Conservation (phyloP, 1,140 invertebrate genomes). For the Caenorhabditis brenneri region DNA sequence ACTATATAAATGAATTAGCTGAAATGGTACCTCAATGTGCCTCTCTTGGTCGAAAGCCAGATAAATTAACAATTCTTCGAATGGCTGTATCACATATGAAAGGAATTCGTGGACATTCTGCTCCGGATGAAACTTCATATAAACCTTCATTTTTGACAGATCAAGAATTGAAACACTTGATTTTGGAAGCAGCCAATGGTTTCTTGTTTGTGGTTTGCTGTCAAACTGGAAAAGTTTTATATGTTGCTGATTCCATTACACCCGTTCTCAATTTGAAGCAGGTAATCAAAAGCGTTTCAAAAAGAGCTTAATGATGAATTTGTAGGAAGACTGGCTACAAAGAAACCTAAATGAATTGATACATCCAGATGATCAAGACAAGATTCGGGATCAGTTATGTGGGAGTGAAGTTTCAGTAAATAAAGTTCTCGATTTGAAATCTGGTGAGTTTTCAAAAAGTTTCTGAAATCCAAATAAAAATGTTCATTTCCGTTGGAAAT, state of each 20-base stretch:
- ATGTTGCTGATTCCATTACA: slow-evolving; percentile 96
- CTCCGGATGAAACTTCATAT: slow-evolving; percentile 76
- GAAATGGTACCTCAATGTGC: slow-evolving; percentile 97
- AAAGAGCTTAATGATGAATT: slow-evolving; percentile 56
- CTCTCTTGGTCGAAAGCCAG: slow-evolving; percentile 93
- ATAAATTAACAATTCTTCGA: slow-evolving; percentile 96
- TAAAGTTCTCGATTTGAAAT: slow-evolving; percentile 93
- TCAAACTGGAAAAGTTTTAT: slow-evolving; percentile 93
- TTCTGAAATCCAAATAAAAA: no score
- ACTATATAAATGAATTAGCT: slow-evolving; percentile 98
- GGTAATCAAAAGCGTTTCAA: slow-evolving; percentile 71
- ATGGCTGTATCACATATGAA: slow-evolving; percentile 99
- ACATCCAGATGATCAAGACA: slow-evolving; percentile 97
- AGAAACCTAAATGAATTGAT: slow-evolving; percentile 92
- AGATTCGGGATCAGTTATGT: slow-evolving; percentile 89
- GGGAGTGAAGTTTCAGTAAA: slow-evolving; percentile 94
- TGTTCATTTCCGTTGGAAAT: no score
- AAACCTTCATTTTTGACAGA: slow-evolving; percentile 98
- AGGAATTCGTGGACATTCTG: slow-evolving; percentile 48
- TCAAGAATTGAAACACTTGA: slow-evolving; percentile 97
- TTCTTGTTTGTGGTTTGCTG: slow-evolving; percentile 98
- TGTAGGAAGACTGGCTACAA: slow-evolving; percentile 92
- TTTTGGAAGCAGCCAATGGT: slow-evolving; percentile 97
- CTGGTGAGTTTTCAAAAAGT: slow-evolving; percentile 52
- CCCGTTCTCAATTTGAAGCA: slow-evolving; percentile 94